Conservation (phyloP, 2,888 invertebrate genomes). For the Parelbella ahira region DNA sequence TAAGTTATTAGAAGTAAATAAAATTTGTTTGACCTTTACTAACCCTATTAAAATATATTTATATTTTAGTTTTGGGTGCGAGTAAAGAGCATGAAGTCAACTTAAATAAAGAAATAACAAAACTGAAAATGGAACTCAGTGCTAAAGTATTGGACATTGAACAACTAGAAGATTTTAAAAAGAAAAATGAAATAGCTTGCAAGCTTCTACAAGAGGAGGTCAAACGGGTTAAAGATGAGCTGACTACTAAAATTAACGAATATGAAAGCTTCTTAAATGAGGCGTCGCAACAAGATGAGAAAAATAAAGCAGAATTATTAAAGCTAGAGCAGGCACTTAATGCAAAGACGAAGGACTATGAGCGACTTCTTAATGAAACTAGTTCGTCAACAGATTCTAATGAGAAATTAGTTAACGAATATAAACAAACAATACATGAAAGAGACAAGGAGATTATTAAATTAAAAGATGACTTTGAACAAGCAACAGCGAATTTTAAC, state of each 20-base stretch:
- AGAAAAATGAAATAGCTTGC: constrained; percentile 56
- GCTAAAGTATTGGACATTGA: constrained; percentile 78
- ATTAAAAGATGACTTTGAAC: constrained; percentile 71
- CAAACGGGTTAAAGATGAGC: constrained; percentile 56
- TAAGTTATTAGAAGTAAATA: constrained; percentile 34
- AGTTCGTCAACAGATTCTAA: constrained; percentile 56
- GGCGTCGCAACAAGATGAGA: constrained; percentile 64
- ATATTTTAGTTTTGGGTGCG: constrained; percentile 65
- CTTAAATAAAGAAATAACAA: constrained; percentile 73
- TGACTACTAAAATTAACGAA: constrained; percentile 65
- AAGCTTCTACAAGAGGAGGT: constrained; percentile 66
- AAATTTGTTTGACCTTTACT: no score
- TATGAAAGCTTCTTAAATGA: constrained; percentile 68
- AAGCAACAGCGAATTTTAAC: constrained; percentile 69
- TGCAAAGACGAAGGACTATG: constrained; percentile 62
- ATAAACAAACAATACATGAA: constrained; percentile 73
- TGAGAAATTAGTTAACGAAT: constrained; percentile 67
- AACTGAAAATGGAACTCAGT: constrained; percentile 78
- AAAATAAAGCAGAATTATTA: constrained; percentile 61
- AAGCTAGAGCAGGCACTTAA: constrained; percentile 61
- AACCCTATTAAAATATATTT: no score
- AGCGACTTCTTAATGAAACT: constrained; percentile 60
- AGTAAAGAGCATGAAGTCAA: constrained; percentile 74
- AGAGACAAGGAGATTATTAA: constrained; percentile 78
- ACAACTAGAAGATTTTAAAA: constrained; percentile 64